Base-by-base conservation (phyloP, 1,140 invertebrate genomes). In the Apis cerana region DNA sequence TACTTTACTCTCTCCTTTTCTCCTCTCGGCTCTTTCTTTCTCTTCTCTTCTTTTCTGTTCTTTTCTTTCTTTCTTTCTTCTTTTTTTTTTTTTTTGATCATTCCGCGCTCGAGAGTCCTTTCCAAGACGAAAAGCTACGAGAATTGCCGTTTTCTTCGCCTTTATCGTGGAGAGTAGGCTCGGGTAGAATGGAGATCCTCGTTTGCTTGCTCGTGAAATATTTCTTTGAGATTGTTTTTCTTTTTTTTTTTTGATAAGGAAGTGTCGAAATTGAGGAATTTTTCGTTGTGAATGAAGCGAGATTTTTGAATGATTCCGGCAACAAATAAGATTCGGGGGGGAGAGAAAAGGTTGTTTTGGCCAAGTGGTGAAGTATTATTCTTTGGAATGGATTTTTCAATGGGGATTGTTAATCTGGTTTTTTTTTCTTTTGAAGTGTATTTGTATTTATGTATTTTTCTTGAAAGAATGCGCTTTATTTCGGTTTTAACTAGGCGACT, bases 121-220 rank as follows among this genome's bases (percentile, higher is more conserved):
- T 62, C 3, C 33, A 56, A 54, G 33, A 54, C 33, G 27, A 56
- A 61, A 48, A 27, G 33, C 67, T n/a, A 50, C 17, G 78, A 62
- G 70, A 74, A 80, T 48, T 48, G 27, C 17, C 23, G 27, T 64
- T 68, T 72, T 23, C 68, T 72, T 21, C n/a, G 19, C 13, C 48
- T 33, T 82, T 82, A 65, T 75, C 69, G 84, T 27, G 61, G 84
- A 23, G 71, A 74, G 59, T 74, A 59, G 71, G 33, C 27, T 21
- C 17, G 54, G 27, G 8, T 21, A 75, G 71, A 43, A 61, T 61
- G 61, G 71, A 33, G 56, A 23, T 61, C 33, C 33, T 43, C 69
- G 69, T 50, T 54, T 33, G 71, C 52, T 61, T 48, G 33, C 9
- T n/a, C 17, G 13, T 48, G 27, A 7, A n/a, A 54, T 43, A 17